A percentile compares a stretch with the other conserved stretches of the same genome.
phyloP scores from a whole-genome alignment of 30 jellyfish, hydroid and myxozoan species.

The Aurelia sp. region DNA sequence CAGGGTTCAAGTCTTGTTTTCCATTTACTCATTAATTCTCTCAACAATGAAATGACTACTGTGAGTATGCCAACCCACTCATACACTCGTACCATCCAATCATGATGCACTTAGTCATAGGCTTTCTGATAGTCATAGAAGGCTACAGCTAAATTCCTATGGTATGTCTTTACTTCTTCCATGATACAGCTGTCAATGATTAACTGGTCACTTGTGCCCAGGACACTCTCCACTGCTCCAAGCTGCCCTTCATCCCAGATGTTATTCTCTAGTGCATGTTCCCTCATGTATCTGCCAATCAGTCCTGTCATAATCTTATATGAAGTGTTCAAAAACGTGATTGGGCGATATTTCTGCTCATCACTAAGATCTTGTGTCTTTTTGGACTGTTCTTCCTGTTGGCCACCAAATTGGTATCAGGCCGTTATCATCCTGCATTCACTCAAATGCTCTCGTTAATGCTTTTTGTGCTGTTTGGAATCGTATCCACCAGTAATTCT shows the following conservation, averaged over 20 bases:
- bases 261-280: slow-evolving; percentile 11
- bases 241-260: slow-evolving; percentile 33
- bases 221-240: slow-evolving; percentile 28
- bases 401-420: no score
- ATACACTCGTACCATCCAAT: slow-evolving; percentile 11
- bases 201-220: slow-evolving; percentile 8
- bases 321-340: slow-evolving; percentile 1
- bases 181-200: slow-evolving; percentile 24
- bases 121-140: slow-evolving; percentile 9
- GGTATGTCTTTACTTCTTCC: slow-evolving; percentile 31
- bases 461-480: no score
- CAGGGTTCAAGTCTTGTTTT: slow-evolving; percentile 11
- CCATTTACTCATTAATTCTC: slow-evolving; percentile 10
- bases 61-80: neutral
- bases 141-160: no score
- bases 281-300: slow-evolving; percentile 17
- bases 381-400: no score
- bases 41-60: neutral
- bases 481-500: no score
- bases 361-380: no score
- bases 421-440: no score
- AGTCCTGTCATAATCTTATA: slow-evolving; percentile 33
- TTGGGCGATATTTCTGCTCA: slow-evolving; percentile 33
- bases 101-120: slow-evolving; percentile 11
- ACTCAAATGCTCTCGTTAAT: no score